Percentiles rank a stretch among this genome's conserved stretches.
Evolutionary conservation across 2,888 invertebrate genomes (phyloP).

Genomic region (Euclidia mi): DNA sequence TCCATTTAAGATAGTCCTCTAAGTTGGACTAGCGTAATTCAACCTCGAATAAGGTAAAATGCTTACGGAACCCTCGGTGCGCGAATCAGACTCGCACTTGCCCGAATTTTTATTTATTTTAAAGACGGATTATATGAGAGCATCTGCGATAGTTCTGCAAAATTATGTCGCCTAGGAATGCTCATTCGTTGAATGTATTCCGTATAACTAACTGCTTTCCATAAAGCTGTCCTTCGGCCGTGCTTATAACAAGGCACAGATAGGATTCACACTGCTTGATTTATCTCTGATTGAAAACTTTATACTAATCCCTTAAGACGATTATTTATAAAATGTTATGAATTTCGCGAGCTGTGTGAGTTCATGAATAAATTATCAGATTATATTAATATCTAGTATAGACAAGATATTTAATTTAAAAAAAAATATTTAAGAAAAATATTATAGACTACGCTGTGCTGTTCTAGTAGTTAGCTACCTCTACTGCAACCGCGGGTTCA

Average conservation of each 20-base stretch:
- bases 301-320: not conserved
- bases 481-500: too few relatives aligned
- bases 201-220: constrained; percentile 60
- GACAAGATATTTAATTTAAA: too few relatives aligned
- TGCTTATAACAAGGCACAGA: constrained; percentile 34
- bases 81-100: too few relatives aligned
- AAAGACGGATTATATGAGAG: too few relatives aligned
- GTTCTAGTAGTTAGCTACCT: too few relatives aligned
- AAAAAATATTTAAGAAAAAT: too few relatives aligned
- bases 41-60: too few relatives aligned
- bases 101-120: too few relatives aligned
- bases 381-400: not conserved
- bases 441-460: too few relatives aligned
- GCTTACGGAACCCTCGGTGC: too few relatives aligned
- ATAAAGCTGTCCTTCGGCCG: constrained; percentile 48
- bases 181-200: constrained; percentile 47
- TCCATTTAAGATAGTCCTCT: too few relatives aligned
- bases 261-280: constrained; percentile 37
- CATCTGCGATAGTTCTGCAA: not conserved
- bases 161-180: not conserved
- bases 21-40: too few relatives aligned
- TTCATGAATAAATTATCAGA: not conserved
- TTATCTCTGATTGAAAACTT: constrained; percentile 29
- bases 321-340: not conserved
- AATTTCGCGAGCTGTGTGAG: not conserved